Evolutionary conservation across 1,140 invertebrate genomes (phyloP).

Genomic region (Euwallacea fornicatus): DNA sequence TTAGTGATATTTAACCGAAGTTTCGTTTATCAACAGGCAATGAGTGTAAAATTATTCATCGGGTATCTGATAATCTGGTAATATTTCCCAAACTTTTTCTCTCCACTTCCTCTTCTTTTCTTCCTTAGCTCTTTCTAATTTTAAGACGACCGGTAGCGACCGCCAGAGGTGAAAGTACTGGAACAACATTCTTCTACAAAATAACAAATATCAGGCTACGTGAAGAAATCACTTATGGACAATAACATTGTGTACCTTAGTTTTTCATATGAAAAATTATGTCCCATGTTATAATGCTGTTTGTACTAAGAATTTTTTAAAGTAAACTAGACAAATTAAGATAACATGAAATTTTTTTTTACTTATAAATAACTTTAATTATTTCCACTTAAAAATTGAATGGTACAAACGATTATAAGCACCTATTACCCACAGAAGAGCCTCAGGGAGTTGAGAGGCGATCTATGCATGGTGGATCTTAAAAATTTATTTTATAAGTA

Average conservation of each 20-base stretch:
- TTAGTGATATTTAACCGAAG: neutral
- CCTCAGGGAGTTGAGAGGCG: too few relatives aligned
- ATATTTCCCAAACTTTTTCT: constrained; percentile 64
- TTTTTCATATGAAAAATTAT: too few relatives aligned
- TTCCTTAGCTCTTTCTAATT: constrained; percentile 64
- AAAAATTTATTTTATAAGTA: too few relatives aligned
- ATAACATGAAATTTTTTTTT: too few relatives aligned
- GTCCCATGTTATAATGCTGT: neutral
- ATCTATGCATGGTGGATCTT: too few relatives aligned
- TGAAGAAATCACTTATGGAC: too few relatives aligned
- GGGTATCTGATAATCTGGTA: constrained; percentile 64
- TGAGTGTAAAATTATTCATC: constrained; percentile 1
- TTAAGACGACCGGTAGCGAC: constrained; percentile 61
- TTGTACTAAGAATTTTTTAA: constrained; percentile 2
- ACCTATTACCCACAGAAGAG: too few relatives aligned
- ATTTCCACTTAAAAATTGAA: too few relatives aligned
- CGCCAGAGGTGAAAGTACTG: constrained; percentile 65
- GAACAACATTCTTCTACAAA: constrained; percentile 59
- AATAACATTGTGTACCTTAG: too few relatives aligned
- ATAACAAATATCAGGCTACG: neutral
- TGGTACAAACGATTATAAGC: too few relatives aligned
- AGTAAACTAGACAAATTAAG: neutral
- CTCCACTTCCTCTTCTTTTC: constrained; percentile 65
- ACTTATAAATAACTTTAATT: too few relatives aligned
- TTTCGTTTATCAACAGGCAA: neutral